Evolutionary conservation across 2,113 vertebrate genomes (phyloP), one percentile per base, ranked within the genome.

Genomic region (Bothrops jararaca): DNA sequence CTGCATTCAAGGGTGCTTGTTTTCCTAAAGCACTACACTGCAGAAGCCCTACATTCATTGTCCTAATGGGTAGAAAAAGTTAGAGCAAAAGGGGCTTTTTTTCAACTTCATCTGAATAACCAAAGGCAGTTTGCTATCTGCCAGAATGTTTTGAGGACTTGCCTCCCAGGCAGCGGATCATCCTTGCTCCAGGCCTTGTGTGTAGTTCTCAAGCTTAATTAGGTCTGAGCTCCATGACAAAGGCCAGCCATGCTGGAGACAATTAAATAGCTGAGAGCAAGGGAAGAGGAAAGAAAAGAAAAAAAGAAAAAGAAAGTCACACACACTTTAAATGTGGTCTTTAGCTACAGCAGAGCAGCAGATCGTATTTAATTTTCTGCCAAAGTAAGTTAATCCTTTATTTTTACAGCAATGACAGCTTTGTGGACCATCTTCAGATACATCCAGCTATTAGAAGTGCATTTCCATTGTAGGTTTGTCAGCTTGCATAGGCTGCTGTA

Each of bases 211-310:
- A 22, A 53, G 0, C 1, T 94, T 92, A 92, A 52, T 91, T 89
- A 74, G 34, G 9, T 89, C 89, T 93, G 18, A 6, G 91, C 18
- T 91, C 24, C 8, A 86, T 48, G 87, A 91, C 86, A 91, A 93
- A 86, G 85, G 89, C 54, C 42, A 93, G 64, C 7, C 42, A 24
- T 56, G 15, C 2, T 89, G 69, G 34, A 95, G 29, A 92, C n/a
- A 93, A 88, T 91, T 94, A 93, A 53, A 89, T 48, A 57, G 74
- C 3, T 74, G 4, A 18, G 6, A 94, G 85, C 88, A 86, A 90
- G 86, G 86, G 57, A 15, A 91, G 50, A 15, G 50, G 48, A 29
- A 29, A 23, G 12, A 42, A 22, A 45, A 39, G 3, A 88, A 86
- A 93, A 95, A 54, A 9, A 45, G 45, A 45, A 45, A 0, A 88